Evolutionary conservation across 2,113 vertebrate genomes (phyloP), one percentile per base, ranked within the genome.

Genomic region (Dasyprocta punctata): DNA sequence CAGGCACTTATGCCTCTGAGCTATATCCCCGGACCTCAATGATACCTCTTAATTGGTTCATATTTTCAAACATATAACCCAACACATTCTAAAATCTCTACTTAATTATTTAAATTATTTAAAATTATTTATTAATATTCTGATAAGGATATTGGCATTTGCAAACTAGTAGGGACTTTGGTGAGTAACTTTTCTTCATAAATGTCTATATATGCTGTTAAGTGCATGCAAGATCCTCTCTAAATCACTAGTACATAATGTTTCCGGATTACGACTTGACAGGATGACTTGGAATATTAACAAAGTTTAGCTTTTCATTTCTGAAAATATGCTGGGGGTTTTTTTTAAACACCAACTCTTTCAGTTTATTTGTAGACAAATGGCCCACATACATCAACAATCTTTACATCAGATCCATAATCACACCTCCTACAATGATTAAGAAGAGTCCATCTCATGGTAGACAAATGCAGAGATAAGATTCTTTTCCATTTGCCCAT

Each of bases 51-150:
- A 93, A 73, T 36, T 80, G 30, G 8, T 17, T 93, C 65, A 60
- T 54, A 49, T 82, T 47, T 75, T 78, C 11, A 91, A 95, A 96
- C 85, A 63, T 83, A 9, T 61, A 84, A 92, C 47, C 73, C 85
- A 36, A 83, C 20, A 60, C 60, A 93, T 92, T 89, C 95, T 91
- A 65, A 92, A 95, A 85, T 90, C 44, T 92, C 67, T 95, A 75
- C 44, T 77, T 94, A 77, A 85, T n/a, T n/a, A n/a, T n/a, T n/a
- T n/a, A 92, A 96, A 63, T 0, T 52, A 17, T 92, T 92, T 84
- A 89, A 85, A 94, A 92, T 41, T 77, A 14, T 67, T 75, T 71
- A 7, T 71, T 85, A 58, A 63, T 52, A 71, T 95, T 89, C 30
- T 83, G 49, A 36, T 75, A 77, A 61, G 5, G 56, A 90, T 14